Percentiles rank a stretch among this genome's conserved stretches.
Conservation (phyloP, 2,888 invertebrate genomes). For the Hypomecis atomaria region DNA sequence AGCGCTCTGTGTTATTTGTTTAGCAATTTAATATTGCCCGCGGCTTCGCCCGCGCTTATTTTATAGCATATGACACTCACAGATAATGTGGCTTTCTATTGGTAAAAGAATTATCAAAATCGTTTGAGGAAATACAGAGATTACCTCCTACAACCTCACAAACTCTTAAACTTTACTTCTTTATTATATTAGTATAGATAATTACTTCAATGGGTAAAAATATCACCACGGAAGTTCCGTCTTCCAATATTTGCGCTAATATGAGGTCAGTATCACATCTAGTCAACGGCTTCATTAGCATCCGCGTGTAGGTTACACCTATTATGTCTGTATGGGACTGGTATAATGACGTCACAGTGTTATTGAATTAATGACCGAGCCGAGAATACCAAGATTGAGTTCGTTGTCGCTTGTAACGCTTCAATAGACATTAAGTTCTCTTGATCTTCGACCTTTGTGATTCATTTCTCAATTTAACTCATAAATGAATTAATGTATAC, state of each 20-base stretch:
- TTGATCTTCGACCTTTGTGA: constrained; percentile 20
- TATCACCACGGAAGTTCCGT: constrained; percentile 1
- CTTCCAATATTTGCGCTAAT: neutral
- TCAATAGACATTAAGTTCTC: constrained; percentile 11
- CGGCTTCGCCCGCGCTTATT: too few relatives aligned
- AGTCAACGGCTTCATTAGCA: constrained; percentile 10
- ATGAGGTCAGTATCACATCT: neutral
- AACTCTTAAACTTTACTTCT: too few relatives aligned
- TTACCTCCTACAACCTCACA: too few relatives aligned
- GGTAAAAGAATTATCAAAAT: too few relatives aligned
- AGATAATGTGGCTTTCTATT: too few relatives aligned
- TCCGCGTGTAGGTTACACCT: constrained; percentile 9
- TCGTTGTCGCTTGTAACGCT: constrained; percentile 31
- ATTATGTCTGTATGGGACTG: constrained; percentile 2
- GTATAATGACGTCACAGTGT: constrained; percentile 35
- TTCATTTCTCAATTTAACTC: neutral
- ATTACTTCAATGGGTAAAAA: too few relatives aligned
- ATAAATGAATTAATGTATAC: too few relatives aligned
- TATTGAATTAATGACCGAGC: constrained; percentile 24
- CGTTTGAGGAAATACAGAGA: too few relatives aligned
- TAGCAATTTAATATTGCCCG: too few relatives aligned
- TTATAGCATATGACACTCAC: too few relatives aligned
- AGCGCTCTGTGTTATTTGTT: too few relatives aligned
- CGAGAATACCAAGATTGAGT: constrained; percentile 26
- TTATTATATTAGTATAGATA: too few relatives aligned